Conservation (phyloP, 2,797 vertebrate genomes). For the Varecia variegata region DNA sequence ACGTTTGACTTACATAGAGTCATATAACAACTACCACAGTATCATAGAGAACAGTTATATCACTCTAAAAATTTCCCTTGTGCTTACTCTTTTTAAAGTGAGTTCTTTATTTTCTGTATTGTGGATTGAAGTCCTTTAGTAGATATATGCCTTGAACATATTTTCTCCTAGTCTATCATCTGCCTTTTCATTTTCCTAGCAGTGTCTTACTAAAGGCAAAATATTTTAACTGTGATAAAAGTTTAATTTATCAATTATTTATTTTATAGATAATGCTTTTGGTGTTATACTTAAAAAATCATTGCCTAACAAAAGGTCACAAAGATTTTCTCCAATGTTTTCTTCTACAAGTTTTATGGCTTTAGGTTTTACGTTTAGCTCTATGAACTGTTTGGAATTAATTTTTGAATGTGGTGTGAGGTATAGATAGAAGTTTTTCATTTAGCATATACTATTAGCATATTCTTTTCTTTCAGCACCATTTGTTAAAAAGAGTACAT, state of each 20-base stretch:
- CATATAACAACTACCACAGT: not conserved
- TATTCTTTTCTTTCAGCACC: not conserved
- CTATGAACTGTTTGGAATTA: not conserved
- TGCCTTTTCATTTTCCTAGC: not conserved
- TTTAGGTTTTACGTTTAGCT: not conserved
- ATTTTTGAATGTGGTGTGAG: not conserved
- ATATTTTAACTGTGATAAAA: not conserved
- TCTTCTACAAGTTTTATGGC: not conserved
- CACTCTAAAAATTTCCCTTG: not conserved
- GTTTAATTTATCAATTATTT: not conserved
- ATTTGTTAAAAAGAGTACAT: not conserved
- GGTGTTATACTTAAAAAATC: not conserved
- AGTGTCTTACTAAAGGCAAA: not conserved
- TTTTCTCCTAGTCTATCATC: not conserved
- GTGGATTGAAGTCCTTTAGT: not conserved
- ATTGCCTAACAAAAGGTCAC: not conserved
- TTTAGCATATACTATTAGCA: not conserved
- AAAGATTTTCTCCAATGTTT: not conserved
- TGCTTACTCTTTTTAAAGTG: not conserved
- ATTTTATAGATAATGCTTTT: not conserved
- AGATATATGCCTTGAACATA: not conserved
- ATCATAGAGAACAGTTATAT: not conserved
- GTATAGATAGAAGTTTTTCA: not conserved
- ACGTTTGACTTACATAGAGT: not conserved
- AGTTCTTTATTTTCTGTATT: not conserved